These are phyloP conservation scores for Mustela erminea DNA, from an alignment of 2,797 vertebrate species.

Conservation along the genomic window DNA sequence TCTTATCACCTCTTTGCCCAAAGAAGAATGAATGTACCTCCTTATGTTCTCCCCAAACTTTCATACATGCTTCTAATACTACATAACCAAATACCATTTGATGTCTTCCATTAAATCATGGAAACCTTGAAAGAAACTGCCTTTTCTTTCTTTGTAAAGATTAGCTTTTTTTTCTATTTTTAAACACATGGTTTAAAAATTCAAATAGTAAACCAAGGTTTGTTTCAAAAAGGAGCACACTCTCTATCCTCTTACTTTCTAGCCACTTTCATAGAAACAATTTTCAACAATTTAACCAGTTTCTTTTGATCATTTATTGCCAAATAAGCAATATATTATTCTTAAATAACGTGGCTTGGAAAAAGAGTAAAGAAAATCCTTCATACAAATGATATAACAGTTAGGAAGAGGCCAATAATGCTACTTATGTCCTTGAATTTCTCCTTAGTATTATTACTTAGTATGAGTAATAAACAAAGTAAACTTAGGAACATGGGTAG, in stretches of 20 bases:
- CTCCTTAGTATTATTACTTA: background rate
- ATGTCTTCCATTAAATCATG: background rate
- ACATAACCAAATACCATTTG: background rate
- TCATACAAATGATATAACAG: background rate
- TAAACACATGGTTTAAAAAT: background rate
- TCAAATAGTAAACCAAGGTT: background rate
- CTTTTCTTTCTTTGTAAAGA: background rate
- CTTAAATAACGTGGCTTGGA: background rate
- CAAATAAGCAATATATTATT: background rate
- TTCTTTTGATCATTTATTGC: background rate
- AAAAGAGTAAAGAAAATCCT: background rate
- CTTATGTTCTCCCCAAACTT: background rate
- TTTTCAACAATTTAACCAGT: slow-evolving; percentile 39
- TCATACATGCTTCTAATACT: background rate
- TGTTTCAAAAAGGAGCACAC: background rate
- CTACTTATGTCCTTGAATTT: background rate
- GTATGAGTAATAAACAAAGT: background rate
- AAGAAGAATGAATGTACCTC: background rate
- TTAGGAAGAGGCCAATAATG: background rate
- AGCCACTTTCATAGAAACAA: background rate
- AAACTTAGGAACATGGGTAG: background rate
- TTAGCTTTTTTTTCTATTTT: background rate
- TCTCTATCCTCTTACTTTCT: background rate
- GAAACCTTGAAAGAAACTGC: background rate
- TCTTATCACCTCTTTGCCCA: background rate